Percentiles rank a stretch among this genome's conserved stretches.
phyloP scores from a whole-genome alignment of 2,113 vertebrate genomes.

The Stegastes partitus region DNA sequence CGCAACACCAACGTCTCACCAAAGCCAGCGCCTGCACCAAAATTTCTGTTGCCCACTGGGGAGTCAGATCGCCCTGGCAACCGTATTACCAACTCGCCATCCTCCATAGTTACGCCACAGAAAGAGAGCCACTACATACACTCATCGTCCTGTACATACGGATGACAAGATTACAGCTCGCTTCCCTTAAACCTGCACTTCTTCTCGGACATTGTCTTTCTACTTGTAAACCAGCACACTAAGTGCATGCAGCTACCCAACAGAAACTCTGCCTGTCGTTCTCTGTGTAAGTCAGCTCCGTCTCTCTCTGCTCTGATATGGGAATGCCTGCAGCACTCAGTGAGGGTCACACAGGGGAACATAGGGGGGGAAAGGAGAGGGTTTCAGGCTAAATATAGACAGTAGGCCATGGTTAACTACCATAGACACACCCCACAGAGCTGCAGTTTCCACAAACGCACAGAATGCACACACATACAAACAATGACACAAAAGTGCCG shows the following conservation, averaged over 20 bases:
- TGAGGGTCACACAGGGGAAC: conserved; percentile 74
- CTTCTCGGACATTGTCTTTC: conserved; percentile 12
- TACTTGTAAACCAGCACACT: conserved; percentile 4
- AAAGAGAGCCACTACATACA: conserved; percentile 9
- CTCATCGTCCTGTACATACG: conserved; percentile 12
- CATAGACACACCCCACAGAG: conserved; percentile 74
- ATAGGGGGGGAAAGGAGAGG: conserved; percentile 59
- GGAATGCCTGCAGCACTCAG: conserved; percentile 79
- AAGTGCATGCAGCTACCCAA: conserved; percentile 25
- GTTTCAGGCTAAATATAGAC: conserved; percentile 86
- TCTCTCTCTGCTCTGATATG: conserved; percentile 80
- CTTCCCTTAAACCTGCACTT: background rate
- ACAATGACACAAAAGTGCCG: conserved; percentile 8
- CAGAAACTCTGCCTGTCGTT: conserved; percentile 36
- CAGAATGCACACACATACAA: conserved; percentile 34
- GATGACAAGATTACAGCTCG: conserved; percentile 17
- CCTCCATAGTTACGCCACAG: conserved; percentile 67
- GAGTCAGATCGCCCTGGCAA: conserved; percentile 74
- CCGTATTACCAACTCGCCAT: conserved; percentile 70
- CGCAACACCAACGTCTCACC: conserved; percentile 75
- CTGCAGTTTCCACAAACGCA: conserved; percentile 59
- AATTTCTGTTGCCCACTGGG: conserved; percentile 49
- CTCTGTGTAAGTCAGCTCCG: conserved; percentile 50
- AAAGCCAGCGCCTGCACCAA: conserved; percentile 25
- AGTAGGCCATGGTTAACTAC: conserved; percentile 78